These are phyloP conservation scores for Thamnophis sirtalis DNA, from an alignment of 2,113 vertebrate genomes.

Conservation along the genomic window DNA sequence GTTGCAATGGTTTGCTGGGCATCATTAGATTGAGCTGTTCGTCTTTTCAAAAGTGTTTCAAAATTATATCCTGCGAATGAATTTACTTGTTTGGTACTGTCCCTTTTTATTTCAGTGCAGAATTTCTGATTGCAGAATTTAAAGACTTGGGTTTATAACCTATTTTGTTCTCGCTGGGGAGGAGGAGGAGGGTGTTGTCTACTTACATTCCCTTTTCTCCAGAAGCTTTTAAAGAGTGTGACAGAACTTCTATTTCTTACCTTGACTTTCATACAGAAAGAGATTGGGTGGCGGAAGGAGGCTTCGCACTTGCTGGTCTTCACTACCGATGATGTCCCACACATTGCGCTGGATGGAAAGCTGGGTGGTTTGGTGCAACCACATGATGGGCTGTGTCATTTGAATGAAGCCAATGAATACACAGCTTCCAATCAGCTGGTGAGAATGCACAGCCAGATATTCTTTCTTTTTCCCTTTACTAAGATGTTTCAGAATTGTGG, in stretches of 20 bases:
- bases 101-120: background rate
- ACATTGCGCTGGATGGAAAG: constrained; percentile 92
- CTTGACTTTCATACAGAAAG: constrained; percentile 69
- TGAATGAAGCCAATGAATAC: constrained; percentile 86
- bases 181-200: background rate
- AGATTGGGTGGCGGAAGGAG: constrained; percentile 94
- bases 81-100: background rate
- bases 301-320: constrained; percentile 92
- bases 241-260: background rate
- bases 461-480: fast-evolving
- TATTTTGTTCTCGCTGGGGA: background rate
- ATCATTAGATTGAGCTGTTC: background rate
- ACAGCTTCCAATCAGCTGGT: constrained; percentile 88
- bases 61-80: background rate
- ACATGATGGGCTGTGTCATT: constrained; percentile 90
- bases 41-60: background rate
- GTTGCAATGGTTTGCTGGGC: background rate
- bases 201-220: background rate
- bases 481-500: background rate
- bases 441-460: constrained; percentile 37
- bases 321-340: constrained; percentile 90
- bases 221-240: background rate
- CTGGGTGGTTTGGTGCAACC: constrained; percentile 92
- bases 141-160: background rate
- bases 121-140: background rate